Base-by-base conservation (phyloP, 37 sponge, comb jelly and placozoan species). In the Cladorhizidae sp. region DNA sequence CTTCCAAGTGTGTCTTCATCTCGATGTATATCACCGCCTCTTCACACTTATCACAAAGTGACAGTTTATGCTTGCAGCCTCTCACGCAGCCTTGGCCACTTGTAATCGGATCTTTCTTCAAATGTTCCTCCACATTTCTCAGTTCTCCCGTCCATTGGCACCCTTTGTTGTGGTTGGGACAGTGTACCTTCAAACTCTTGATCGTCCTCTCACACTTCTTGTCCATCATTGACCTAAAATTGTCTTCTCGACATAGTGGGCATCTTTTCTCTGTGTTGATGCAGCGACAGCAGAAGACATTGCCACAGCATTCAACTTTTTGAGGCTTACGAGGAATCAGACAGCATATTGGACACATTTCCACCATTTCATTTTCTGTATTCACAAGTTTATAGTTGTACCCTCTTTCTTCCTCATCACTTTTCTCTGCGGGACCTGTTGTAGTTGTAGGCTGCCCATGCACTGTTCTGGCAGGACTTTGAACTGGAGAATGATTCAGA, bases 241-340 rank as follows among this genome's bases (percentile, higher is more conserved):
- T 11, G 2, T 32, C 31, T 33, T 2, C 32, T 29, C 67, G 2
- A 32, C 67, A 65, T 3, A 65, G 35, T 65, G 67, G 67, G 11
- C 67, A 65, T 18, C 12, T 29, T 17, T 32, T 65, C 17, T 31
- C 35, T 11, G 20, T 32, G 18, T 65, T 2, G 12, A 73, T 50
- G 42, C 73, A 73, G 26, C 15, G 8, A 0, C 9, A 8, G 29
- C 73, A 73, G 42, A 73, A 73, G 54, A 23, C n/a, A 31, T 45
- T 25, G 8, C 73, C 73, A 73, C 73, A 73, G 7, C 73, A 73
- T 1, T 1, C 12, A 31, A 51, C 54, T 51, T 50, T 31, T 5
- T 39, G 14, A 3, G 73, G 73, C 21, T 50, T 50, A 2, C 73
- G 73, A 73, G 52, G 73, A 41, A 73, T 50, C 28, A 73, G 25